These are phyloP conservation scores for Helobdella robusta DNA, from an alignment of 2,888 invertebrate species.

Conservation along the genomic window DNA sequence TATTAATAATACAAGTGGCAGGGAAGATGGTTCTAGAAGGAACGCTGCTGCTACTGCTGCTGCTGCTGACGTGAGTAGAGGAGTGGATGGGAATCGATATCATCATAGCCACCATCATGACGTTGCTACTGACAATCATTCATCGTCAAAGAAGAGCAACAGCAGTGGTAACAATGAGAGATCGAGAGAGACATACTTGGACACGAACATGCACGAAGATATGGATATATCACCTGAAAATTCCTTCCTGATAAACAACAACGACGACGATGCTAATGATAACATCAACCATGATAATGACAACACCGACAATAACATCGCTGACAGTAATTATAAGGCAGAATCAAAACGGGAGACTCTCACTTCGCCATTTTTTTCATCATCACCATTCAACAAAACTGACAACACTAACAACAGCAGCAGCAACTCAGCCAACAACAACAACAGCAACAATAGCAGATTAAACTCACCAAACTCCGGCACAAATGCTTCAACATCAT, in stretches of 20 bases:
- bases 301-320: background rate
- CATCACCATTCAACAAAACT: background rate
- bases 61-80: too few species aligned
- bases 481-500: too few species aligned
- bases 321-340: background rate
- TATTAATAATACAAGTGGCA: too few species aligned
- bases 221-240: constrained; percentile 91
- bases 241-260: too few species aligned
- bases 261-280: constrained; percentile 23
- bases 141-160: too few species aligned
- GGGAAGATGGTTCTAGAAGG: background rate
- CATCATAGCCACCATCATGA: too few species aligned
- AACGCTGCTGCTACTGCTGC: background rate
- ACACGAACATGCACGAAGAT: constrained; percentile 56
- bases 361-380: background rate
- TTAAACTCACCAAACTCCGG: background rate
- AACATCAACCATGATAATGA: background rate
- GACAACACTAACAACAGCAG: background rate
- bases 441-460: background rate
- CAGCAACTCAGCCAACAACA: background rate
- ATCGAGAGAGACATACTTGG: too few species aligned
- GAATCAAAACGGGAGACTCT: background rate
- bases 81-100: too few species aligned
- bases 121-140: too few species aligned
- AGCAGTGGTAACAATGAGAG: too few species aligned